Evolutionary conservation across 2,797 vertebrate genomes (phyloP), one percentile per base, ranked within the genome.

Genomic region (Monodelphis domestica): DNA sequence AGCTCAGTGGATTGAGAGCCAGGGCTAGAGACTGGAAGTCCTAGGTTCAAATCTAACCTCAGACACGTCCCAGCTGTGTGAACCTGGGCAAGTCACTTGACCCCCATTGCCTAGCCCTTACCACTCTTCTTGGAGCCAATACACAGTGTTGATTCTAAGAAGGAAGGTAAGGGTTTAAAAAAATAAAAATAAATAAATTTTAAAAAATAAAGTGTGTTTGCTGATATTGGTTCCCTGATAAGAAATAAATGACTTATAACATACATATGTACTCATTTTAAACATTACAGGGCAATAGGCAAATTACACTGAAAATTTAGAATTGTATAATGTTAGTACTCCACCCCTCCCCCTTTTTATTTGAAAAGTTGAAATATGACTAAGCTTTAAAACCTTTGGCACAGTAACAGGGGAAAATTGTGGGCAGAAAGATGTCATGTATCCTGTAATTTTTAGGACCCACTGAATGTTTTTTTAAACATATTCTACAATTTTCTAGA

Each of bases 401-500:
- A 29, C 38, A 54, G 45, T 29, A 93, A 5, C 10, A 33, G 45
- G 29, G 70, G 54, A 90, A 91, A 59, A 53, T 33, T 51, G 57
- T 53, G 29, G 51, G 52, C 59, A 90, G 90, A 53, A 91, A 54
- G 54, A 88, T 54, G 51, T 92, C 51, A 29, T 57, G 3, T 38
- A 57, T 93, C 84, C 45, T 53, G 0, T 78, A 24, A 38, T 26
- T 89, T 53, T 56, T 53, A 45, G 50, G 53, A 28, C 12, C 50
- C 50, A 45, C 28, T 51, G 28, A 12, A 28, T 12, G 12, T 30
- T 87, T 45, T 30, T 78, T 78, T 4, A 45, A 78, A 45, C 70
- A 78, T 78, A 45, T 78, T 78, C 70, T 87, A n/a, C 59, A 89
- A 88, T 90, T n/a, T 87, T 84, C 57, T 28, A 55, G 50, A 93